Evolutionary conservation across 1,140 invertebrate genomes (phyloP), one percentile per base, ranked within the genome.

Genomic region (Pogonus chalceus): DNA sequence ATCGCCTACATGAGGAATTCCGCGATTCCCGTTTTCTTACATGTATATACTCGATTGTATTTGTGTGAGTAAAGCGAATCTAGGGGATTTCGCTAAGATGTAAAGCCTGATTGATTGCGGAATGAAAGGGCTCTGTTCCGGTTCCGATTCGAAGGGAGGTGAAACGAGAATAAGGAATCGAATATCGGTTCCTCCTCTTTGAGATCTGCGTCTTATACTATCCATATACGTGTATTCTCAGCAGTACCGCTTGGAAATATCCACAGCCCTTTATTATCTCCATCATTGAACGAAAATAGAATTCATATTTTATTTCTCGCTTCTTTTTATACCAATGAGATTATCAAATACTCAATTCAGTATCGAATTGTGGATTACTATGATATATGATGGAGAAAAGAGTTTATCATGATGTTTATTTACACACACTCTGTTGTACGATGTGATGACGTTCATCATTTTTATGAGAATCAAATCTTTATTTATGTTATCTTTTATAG

Each of bases 41-140:
- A 14, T 31, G 14, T 31, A 31, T 31, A 4, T 31, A 31, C 14
- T 31, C 26, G 26, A 4, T 10, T 43, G 37, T 43, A 18, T 18
- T 7, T 43, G 37, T 18, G 37, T 43, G 37, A 10, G 37, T 43
- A 14, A 31, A 14, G 26, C 26, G 14, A 14, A 7, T 31, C 14
- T 7, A 14, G 26, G 26, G 26, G 26, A 43, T 43, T 43, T 43
- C 18, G 37, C 37, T 43, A 43, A 43, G 37, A 43, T 43, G 37
- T 43, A 43, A 43, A 43, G 37, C 37, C 37, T 43, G 37, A 43
- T 43, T 43, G 37, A 43, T 43, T 43, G 37, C 37, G 37, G 37
- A 43, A 43, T 43, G 37, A 43, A 43, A 43, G 37, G 37, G 18
- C 7, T 4, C 37, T 4, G 37, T 43, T 9, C 37, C 18, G 37